Evolutionary conservation across 2,797 vertebrate species (phyloP).

Genomic region (Typhlichthys subterraneus): DNA sequence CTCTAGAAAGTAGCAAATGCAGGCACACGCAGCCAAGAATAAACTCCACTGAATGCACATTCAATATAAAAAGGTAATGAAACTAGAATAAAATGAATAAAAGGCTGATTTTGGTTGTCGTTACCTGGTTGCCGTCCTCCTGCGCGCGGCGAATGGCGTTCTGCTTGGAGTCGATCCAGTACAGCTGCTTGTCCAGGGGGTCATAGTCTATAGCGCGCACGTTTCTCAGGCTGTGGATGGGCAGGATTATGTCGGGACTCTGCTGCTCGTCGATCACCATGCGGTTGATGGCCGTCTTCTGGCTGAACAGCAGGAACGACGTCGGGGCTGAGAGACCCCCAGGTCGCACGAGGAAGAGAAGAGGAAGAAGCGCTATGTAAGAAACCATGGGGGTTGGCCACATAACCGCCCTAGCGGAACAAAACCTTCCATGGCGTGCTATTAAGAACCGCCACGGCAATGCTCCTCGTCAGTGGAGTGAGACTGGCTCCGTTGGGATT

Average conservation of each 20-base stretch:
- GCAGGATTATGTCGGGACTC: conserved; percentile 96
- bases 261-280: conserved; percentile 99
- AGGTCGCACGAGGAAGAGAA: not conserved
- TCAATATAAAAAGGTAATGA: no score
- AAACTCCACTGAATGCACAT: no score
- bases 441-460: not conserved
- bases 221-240: conserved; percentile 92
- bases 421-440: not conserved
- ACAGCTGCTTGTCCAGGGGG: conserved; percentile 92
- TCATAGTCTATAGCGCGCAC: conserved; percentile 95
- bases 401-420: no score
- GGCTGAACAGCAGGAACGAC: conserved; percentile 95
- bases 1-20: no score
- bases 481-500: not conserved
- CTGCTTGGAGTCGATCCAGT: conserved; percentile 98
- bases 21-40: no score
- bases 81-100: not conserved
- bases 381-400: no score
- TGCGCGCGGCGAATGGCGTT: conserved; percentile 89
- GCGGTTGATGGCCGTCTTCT: conserved; percentile 94
- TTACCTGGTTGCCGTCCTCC: conserved; percentile 94
- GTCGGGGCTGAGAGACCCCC: conserved; percentile 83
- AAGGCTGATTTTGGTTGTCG: not conserved
- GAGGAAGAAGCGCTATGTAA: not conserved
- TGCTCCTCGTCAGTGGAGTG: conserved; percentile 2